Conservation (phyloP, 30 jellyfish, hydroid and myxozoan genomes). For the Aurelia sp. region DNA sequence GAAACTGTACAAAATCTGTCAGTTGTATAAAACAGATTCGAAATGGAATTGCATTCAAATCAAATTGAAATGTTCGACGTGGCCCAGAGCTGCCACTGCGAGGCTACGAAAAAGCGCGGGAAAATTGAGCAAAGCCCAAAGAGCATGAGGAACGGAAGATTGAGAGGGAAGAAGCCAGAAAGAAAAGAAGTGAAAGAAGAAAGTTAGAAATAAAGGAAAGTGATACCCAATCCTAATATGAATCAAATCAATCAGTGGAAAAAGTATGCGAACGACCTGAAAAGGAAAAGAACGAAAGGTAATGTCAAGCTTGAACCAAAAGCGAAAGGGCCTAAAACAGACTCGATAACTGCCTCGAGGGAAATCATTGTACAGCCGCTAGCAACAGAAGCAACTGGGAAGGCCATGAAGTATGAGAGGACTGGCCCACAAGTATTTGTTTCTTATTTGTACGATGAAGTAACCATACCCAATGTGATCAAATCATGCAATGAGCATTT, state of each 20-base stretch:
- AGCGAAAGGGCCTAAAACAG: background rate
- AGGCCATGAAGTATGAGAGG: conserved; percentile 56
- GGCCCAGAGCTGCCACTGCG: conserved; percentile 21
- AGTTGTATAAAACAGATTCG: too few species aligned
- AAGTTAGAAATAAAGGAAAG: too few species aligned
- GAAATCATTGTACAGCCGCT: conserved; percentile 53
- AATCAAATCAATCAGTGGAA: conserved; percentile 19
- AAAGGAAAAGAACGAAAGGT: conserved; percentile 5
- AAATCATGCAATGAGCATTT: conserved; percentile 33
- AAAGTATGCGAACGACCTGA: conserved; percentile 12
- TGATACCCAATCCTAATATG: background rate
- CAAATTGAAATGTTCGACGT: background rate
- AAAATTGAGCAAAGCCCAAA: too few species aligned
- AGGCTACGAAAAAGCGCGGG: too few species aligned
- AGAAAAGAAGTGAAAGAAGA: too few species aligned
- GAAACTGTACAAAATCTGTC: too few species aligned
- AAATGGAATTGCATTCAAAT: too few species aligned
- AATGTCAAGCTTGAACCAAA: background rate
- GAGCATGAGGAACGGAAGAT: too few species aligned
- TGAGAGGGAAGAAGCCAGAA: too few species aligned
- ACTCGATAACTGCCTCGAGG: conserved; percentile 18
- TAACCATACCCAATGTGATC: conserved; percentile 13
- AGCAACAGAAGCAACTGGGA: conserved; percentile 58
- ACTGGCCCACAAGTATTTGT: conserved; percentile 65
- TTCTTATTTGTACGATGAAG: conserved; percentile 32